These are phyloP conservation scores for Carassius auratus DNA, from an alignment of 2,113 vertebrate genomes.

Conservation along the genomic window DNA sequence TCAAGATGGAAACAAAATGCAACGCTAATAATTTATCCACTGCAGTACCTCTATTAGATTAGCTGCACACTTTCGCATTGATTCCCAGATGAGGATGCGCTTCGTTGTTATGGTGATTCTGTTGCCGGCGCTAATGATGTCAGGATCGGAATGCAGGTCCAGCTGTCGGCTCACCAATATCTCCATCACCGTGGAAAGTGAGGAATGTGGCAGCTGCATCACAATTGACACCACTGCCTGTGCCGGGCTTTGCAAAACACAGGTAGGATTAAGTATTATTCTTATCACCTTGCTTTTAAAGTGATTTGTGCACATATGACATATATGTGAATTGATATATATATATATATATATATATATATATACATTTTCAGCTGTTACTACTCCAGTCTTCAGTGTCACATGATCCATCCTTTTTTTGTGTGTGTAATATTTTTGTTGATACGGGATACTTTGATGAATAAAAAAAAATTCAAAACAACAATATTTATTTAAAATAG, in stretches of 20 bases:
- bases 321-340: neutral
- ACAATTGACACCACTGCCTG: slow-evolving; percentile 84
- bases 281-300: neutral
- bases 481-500: neutral
- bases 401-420: neutral
- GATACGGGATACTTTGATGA: neutral
- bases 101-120: slow-evolving; percentile 45
- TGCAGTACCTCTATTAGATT: neutral
- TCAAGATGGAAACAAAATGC: neutral
- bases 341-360: too few relatives aligned
- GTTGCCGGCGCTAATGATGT: slow-evolving; percentile 61
- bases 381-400: neutral
- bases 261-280: slow-evolving; percentile 68
- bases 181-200: slow-evolving; percentile 82
- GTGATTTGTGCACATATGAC: neutral
- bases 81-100: slow-evolving; percentile 48
- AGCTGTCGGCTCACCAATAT: slow-evolving; percentile 80
- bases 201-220: slow-evolving; percentile 81
- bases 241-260: slow-evolving; percentile 81
- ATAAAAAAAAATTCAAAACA: neutral
- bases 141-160: slow-evolving; percentile 64
- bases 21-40: neutral
- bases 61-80: neutral
- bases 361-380: neutral
- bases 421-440: neutral